Percentiles rank a stretch among this genome's conserved stretches.
Evolutionary conservation across 1,140 invertebrate genomes (phyloP).

Genomic region (Magallana ariakensis): DNA sequence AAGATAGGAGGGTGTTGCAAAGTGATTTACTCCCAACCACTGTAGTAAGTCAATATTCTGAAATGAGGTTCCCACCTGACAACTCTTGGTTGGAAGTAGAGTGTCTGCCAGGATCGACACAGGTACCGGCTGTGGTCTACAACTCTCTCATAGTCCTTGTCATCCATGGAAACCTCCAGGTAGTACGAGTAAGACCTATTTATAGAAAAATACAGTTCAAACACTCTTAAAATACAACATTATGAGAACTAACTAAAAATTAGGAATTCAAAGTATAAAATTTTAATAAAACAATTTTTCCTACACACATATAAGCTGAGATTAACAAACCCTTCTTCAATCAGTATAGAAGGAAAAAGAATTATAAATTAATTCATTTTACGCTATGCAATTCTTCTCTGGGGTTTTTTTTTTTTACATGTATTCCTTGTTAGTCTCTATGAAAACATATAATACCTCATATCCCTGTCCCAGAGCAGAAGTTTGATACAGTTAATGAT

Average conservation of each 20-base stretch:
- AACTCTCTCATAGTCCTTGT: slow-evolving; percentile 95
- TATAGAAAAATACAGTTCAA: background rate
- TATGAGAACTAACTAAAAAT: background rate
- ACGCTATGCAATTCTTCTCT: no score
- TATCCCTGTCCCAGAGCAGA: slow-evolving; percentile 96
- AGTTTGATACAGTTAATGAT: slow-evolving; percentile 97
- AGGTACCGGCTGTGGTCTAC: slow-evolving; percentile 94
- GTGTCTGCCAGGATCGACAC: slow-evolving; percentile 97
- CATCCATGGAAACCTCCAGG: slow-evolving; percentile 97
- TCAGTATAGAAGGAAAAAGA: no score
- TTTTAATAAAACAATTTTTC: background rate
- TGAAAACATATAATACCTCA: slow-evolving; percentile 82
- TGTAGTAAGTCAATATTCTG: no score
- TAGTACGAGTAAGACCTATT: slow-evolving; percentile 94
- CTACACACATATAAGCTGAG: no score
- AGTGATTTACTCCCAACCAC: no score
- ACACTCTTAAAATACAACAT: background rate
- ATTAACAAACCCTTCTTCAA: no score
- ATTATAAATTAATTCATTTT: no score
- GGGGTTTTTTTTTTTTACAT: background rate
- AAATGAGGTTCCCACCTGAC: slow-evolving; percentile 81
- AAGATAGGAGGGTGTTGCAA: no score
- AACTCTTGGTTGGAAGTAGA: slow-evolving; percentile 94
- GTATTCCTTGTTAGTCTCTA: background rate
- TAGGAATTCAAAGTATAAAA: background rate